Base-by-base conservation (phyloP, 2,113 vertebrate species). In the Aix galericulata region DNA sequence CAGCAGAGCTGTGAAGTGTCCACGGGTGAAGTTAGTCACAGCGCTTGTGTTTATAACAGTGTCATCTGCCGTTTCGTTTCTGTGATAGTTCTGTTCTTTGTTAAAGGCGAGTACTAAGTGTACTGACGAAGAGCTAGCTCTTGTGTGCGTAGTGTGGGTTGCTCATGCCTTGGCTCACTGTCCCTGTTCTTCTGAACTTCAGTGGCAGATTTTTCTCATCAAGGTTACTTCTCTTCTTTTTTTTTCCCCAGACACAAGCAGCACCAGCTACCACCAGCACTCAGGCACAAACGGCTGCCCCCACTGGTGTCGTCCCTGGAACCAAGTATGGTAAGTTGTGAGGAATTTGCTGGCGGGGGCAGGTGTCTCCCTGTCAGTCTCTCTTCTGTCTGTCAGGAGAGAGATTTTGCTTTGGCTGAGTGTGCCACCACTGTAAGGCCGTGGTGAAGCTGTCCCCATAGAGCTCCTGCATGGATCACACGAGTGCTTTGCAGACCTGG, bases 271-370 rank as follows among this genome's bases (percentile, higher is more conserved):
- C 97, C 85, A 97, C 98, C 71, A 98, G 97, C 89, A 86, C 97
- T 80, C 98, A 98, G 95, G 97, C 97, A 77, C 97, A 97, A 29
- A 90, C 97, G 0, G 79, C 98, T 92, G 79, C 98, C 84, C 97
- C 98, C 0, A 97, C 97, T 89, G 97, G 98, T 10, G 97, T 98
- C 8, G 97, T 98, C 93, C 98, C 98, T 92, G 98, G 98, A 69
- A 97, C 95, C 91, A 98, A 98, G 90, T 98, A 98, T 4, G 98
- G 98, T 98, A 98, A 98, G 98, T 81, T n/a, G 5, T 62, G 1
- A 0, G 52, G 46, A 63, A 32, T 77, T 26, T 67, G 38, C 38
- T 94, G 64, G 4, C 90, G 72, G 83, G 93, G 16, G n/a, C 74
- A 55, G 42, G 10, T 71, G 13, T 60, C 82, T 91, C 80, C 88